Evolutionary conservation across 2,113 vertebrate genomes (phyloP), one percentile per base, ranked within the genome.

Genomic region (Glaucomys volans): DNA sequence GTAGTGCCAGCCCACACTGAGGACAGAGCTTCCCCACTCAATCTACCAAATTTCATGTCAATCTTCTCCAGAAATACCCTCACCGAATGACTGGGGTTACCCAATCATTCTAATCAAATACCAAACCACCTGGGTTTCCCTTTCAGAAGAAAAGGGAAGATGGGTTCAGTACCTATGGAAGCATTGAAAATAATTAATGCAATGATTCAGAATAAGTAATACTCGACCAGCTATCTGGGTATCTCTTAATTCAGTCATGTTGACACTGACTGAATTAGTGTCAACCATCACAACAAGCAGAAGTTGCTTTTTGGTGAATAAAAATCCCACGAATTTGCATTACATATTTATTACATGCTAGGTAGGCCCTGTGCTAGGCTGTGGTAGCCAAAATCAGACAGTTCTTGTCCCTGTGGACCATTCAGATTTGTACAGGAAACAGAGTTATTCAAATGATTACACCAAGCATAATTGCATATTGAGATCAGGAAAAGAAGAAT

Each of bases 271-370:
- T n/a, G n/a, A n/a, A n/a, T n/a, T n/a, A n/a, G n/a, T n/a, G 64
- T 64, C 42, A 74, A 47, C 28, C 10, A 54, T 8, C 9, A 74
- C 30, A 75, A 24, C 32, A 67, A 54, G 13, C 18, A 62, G 79
- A 89, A 83, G 47, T 54, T 96, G 50, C 13, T 72, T 91, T 94
- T 82, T 14, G 44, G 17, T 75, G 30, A 16, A 76, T 69, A 80
- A 59, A 59, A 85, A 16, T 72, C 28, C 28, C 71, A 40, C 11
- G 92, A 87, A 16, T 37, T 81, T 88, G 10, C 12, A 75, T 42
- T 81, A 4, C 14, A 17, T 18, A 40, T 80, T 95, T 75, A 57
- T 13, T 80, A n/a, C 20, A 26, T 57, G 30, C 5, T 24, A 87
- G n/a, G 6, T 24, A 87, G n/a, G 6, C 62, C 47, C 40, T 85